Conservation (phyloP, 37 sponge, comb jelly and placozoan species). For the Chondrosia reniformis region DNA sequence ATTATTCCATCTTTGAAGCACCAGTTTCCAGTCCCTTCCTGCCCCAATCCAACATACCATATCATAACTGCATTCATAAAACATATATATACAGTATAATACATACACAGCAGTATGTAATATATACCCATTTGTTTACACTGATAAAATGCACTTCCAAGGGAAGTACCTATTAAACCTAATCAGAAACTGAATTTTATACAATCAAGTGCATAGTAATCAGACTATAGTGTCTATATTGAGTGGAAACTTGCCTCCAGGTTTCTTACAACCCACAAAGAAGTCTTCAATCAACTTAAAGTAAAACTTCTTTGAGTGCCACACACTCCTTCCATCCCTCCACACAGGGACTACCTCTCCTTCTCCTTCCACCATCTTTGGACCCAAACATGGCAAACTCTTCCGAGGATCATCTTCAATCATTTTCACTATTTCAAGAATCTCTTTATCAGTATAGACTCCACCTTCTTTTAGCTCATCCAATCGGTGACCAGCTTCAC, state of each 20-base stretch:
- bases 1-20: slow-evolving; percentile 72
- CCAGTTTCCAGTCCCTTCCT: slow-evolving; percentile 74
- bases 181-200: too few relatives aligned
- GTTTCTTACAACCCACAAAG: not conserved
- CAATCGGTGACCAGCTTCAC: not conserved
- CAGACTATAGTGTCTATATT: too few relatives aligned
- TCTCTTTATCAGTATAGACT: too few relatives aligned
- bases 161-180: too few relatives aligned
- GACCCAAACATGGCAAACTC: not conserved
- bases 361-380: slow-evolving; percentile 2
- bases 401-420: not conserved
- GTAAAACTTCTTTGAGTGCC: slow-evolving; percentile 27
- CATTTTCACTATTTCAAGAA: not conserved
- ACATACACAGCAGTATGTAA: not conserved
- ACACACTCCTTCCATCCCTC: not conserved
- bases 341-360: slow-evolving; percentile 18
- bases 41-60: slow-evolving; percentile 67
- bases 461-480: not conserved
- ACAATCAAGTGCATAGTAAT: too few relatives aligned
- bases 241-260: slow-evolving; percentile 9
- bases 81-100: slow-evolving; percentile 1
- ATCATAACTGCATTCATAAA: slow-evolving; percentile 28
- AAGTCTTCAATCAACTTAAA: slow-evolving; percentile 9
- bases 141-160: too few relatives aligned
- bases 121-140: too few relatives aligned